Percentiles rank a stretch among this genome's conserved stretches.
These are phyloP conservation scores for Protosalanx chinensis DNA, from an alignment of 2,797 vertebrate species.

Conservation along the genomic window DNA sequence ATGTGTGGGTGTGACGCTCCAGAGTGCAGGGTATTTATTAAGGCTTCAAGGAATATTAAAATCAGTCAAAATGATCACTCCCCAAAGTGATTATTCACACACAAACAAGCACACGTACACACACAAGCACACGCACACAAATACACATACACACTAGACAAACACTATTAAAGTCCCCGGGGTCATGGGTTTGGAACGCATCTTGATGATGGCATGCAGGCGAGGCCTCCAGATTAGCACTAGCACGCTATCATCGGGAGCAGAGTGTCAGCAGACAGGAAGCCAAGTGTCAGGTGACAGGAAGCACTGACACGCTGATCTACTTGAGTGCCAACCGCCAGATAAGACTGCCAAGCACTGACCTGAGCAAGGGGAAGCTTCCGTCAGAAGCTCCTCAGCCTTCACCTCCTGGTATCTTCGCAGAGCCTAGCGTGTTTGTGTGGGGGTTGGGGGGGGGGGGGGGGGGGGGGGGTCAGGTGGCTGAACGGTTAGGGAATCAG, in stretches of 20 bases:
- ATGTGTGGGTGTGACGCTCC: neutral
- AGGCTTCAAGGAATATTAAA: neutral
- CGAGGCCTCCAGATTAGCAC: conserved; percentile 70
- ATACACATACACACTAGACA: conserved; percentile 6
- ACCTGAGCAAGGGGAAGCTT: conserved; percentile 36
- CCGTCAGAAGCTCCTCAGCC: conserved; percentile 12
- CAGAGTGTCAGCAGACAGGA: conserved; percentile 71
- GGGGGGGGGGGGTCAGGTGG: too few species aligned
- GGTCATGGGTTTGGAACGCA: conserved; percentile 73
- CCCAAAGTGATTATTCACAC: too few species aligned
- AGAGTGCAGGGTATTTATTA: neutral
- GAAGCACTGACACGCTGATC: conserved; percentile 53
- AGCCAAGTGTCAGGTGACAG: conserved; percentile 71
- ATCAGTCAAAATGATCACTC: neutral
- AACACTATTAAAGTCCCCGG: conserved; percentile 2
- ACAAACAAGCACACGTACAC: neutral
- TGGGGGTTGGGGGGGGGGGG: neutral
- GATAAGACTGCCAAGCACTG: conserved; percentile 61
- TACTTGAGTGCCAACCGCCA: conserved; percentile 54
- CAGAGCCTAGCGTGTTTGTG: neutral
- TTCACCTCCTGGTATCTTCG: neutral
- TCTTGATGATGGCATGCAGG: conserved; percentile 68
- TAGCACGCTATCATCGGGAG: conserved; percentile 58
- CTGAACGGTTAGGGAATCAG: too few species aligned
- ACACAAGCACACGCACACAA: too few species aligned